Evolutionary conservation across 2,113 vertebrate species (phyloP), one percentile per base, ranked within the genome.

Genomic region (Grallaria varia): DNA sequence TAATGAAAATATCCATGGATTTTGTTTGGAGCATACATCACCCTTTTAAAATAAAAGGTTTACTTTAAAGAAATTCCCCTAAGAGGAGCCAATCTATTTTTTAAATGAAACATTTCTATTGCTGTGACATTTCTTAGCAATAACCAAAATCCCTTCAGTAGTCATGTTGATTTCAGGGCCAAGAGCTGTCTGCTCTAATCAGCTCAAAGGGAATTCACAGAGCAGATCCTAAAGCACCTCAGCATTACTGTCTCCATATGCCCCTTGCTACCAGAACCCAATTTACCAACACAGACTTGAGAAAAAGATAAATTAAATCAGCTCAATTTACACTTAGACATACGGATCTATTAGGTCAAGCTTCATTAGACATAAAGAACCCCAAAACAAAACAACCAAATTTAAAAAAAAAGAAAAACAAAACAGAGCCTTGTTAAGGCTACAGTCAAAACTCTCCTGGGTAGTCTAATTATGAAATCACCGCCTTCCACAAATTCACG

Each of bases 51-150:
- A 73, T 23, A 40, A 77, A 56, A 33, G 0, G 4, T 21, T 49
- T 8, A 1, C 31, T 79, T 64, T 44, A 53, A 88, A 93, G 19
- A 88, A 86, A 86, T 59, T 44, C 13, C 23, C 22, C n/a, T 50
- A 76, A 73, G 50, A 73, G 20, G 4, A 84, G 16, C 2, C 55
- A 47, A 84, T 44, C 22, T 74, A 12, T 30, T 89, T 83, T 76
- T 27, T 74, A 94, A 87, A 84, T 60, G 9, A 92, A 94, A 77
- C 30, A 81, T 77, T 91, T 67, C 14, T 77, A 79, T 68, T 58
- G 24, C 62, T 77, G 73, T 90, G 81, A 71, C 37, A 95, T 95
- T 85, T 91, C 94, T 87, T 69, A 53, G 62, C 59, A 90, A 95
- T 63, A 91, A 95, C 33, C 13, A 77, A 82, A 94, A 80, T 76